A percentile compares a stretch with the other conserved stretches of the same genome.
Evolutionary conservation across 2,113 vertebrate species (phyloP).

Genomic region (Cyprinodon tularosa): DNA sequence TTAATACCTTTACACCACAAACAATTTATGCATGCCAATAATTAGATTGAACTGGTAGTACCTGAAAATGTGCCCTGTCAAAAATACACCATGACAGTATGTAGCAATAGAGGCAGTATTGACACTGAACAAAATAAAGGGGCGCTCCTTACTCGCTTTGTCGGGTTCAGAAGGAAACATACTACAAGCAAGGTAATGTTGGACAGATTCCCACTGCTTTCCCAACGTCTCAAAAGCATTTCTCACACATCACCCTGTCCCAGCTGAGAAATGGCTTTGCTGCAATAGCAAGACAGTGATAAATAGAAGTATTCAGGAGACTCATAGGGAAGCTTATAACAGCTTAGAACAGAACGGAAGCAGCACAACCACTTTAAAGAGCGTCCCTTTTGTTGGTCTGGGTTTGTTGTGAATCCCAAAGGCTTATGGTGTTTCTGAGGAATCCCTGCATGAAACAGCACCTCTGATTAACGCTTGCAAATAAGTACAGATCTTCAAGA

Average conservation of each 20-base stretch:
- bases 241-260: conserved; percentile 35
- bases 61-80: neutral
- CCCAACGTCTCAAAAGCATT: conserved; percentile 40
- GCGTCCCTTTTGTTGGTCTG: conserved; percentile 37
- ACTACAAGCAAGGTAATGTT: conserved; percentile 18
- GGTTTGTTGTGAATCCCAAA: conserved; percentile 40
- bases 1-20: neutral
- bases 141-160: neutral
- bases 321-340: conserved; percentile 55
- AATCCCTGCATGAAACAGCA: conserved; percentile 45
- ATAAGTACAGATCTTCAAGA: conserved; percentile 38
- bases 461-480: conserved; percentile 50
- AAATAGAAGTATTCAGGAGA: conserved; percentile 66
- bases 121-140: neutral
- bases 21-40: neutral
- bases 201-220: conserved; percentile 29
- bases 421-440: conserved; percentile 46
- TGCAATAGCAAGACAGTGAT: conserved; percentile 53
- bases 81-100: no score
- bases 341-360: conserved; percentile 45
- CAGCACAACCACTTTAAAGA: conserved; percentile 49
- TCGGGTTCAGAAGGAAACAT: conserved; percentile 18
- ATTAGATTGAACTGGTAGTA: neutral
- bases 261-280: conserved; percentile 56
- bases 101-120: neutral